These are phyloP conservation scores for Zootoca vivipara DNA, from an alignment of 2,113 vertebrate species.

Conservation along the genomic window DNA sequence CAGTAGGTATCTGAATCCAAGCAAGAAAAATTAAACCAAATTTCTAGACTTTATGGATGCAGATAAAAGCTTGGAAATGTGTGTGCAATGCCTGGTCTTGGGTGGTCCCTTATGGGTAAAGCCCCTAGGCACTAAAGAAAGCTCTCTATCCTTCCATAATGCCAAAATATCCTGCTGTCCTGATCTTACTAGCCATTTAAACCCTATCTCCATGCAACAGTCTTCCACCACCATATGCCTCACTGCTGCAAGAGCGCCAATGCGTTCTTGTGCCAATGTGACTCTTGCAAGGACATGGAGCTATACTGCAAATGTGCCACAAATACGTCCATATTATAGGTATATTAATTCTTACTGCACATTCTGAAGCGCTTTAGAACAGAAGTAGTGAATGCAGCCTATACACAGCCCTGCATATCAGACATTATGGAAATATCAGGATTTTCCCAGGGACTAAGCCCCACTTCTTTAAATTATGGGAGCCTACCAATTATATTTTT, in stretches of 20 bases:
- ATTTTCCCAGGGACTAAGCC: background rate
- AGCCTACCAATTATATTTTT: background rate
- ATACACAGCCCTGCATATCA: background rate
- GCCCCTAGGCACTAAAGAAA: background rate
- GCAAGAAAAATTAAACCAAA: background rate
- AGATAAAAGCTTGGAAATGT: background rate
- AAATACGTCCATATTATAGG: background rate
- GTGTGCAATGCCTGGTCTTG: background rate
- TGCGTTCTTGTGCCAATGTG: background rate
- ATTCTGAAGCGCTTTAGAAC: background rate
- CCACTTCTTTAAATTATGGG: background rate
- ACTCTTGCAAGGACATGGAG: background rate
- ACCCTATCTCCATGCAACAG: too few relatives aligned
- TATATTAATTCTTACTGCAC: background rate
- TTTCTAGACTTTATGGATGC: background rate
- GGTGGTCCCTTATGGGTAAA: background rate
- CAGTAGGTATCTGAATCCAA: background rate
- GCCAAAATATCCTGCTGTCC: background rate
- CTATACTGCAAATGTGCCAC: background rate
- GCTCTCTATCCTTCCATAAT: too few relatives aligned
- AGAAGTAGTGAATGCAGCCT: background rate
- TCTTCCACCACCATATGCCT: background rate
- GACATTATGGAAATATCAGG: too few relatives aligned
- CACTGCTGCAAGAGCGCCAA: background rate
- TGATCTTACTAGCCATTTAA: background rate